Conservation (phyloP, 2,113 vertebrate genomes). For the Dermatemys mawii region DNA sequence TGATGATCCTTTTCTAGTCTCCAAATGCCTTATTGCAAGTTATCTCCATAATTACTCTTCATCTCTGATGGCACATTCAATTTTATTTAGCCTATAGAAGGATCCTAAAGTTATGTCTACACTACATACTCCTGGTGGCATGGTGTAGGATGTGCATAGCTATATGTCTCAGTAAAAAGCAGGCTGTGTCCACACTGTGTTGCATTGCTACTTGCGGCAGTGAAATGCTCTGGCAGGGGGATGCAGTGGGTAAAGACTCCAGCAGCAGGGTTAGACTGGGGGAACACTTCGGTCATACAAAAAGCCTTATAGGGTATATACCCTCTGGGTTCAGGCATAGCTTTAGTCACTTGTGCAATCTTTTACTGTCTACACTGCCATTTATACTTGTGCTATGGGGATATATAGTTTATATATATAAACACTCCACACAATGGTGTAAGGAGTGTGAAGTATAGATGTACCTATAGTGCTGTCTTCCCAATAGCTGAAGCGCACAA, state of each 20-base stretch:
- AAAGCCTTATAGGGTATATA: neutral
- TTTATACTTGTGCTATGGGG: neutral
- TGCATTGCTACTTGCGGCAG: neutral
- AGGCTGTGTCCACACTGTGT: neutral
- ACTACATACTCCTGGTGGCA: neutral
- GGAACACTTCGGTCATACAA: neutral
- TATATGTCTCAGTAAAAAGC: neutral
- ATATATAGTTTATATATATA: neutral
- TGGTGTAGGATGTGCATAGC: neutral
- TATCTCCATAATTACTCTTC: neutral
- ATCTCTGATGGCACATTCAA: neutral
- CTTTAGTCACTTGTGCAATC: neutral
- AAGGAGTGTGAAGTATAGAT: neutral
- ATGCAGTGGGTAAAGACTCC: neutral
- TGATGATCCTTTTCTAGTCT: neutral
- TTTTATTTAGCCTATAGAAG: neutral
- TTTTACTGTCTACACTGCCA: neutral
- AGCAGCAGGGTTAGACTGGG: neutral
- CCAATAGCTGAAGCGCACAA: neutral
- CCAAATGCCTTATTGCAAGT: neutral
- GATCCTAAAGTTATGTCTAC: neutral
- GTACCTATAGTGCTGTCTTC: neutral
- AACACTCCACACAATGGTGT: neutral
- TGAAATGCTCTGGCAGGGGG: neutral
- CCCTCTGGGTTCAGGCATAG: neutral